phyloP scores from a whole-genome alignment of 2,113 vertebrate genomes.

The Nothobranchius furzeri region DNA sequence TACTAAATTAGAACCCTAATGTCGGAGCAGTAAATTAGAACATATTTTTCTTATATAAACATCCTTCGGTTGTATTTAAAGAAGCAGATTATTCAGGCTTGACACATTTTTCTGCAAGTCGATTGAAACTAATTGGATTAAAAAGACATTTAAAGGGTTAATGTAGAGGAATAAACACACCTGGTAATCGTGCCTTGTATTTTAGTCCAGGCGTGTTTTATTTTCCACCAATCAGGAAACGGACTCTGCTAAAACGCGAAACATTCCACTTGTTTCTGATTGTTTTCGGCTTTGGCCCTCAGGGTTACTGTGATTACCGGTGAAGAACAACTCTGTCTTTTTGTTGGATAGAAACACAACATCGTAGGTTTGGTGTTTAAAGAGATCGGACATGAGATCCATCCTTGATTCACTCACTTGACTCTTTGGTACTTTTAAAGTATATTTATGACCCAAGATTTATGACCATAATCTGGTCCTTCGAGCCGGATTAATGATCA shows the following conservation, averaged over 20 bases:
- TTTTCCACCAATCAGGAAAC: neutral
- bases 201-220: neutral
- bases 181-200: neutral
- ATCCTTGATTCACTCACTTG: neutral
- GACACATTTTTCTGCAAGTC: neutral
- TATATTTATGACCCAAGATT: too few species aligned
- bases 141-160: conserved; percentile 1
- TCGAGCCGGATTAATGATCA: too few species aligned
- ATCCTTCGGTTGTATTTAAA: neutral
- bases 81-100: conserved; percentile 16
- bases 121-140: neutral
- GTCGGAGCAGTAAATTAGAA: conserved; percentile 1
- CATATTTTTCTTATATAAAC: neutral
- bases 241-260: neutral
- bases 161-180: neutral
- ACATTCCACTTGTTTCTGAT: conserved; percentile 15
- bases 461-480: too few species aligned
- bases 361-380: neutral
- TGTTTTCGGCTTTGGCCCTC: conserved; percentile 7
- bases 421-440: neutral
- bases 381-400: neutral
- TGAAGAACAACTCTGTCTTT: neutral
- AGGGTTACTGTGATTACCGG: conserved; percentile 5
- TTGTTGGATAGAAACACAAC: too few species aligned
- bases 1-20: conserved; percentile 2